Evolutionary conservation across 2,113 vertebrate genomes (phyloP).

Genomic region (Phaetusa simplex): DNA sequence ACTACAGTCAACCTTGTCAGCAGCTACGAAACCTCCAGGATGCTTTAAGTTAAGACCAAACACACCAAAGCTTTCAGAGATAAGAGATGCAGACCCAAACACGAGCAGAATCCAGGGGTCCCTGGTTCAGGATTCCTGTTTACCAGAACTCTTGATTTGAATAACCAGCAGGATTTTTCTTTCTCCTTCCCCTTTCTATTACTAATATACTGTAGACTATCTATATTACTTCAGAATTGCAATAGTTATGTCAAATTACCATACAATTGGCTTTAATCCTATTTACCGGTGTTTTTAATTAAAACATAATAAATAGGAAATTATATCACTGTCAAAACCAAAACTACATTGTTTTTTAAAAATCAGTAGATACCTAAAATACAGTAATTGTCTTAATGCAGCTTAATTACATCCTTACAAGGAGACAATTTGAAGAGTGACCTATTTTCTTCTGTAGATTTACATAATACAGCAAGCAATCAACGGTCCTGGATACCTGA

Average conservation of each 20-base stretch:
- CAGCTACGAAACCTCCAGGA: neutral
- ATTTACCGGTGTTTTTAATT: slow-evolving; percentile 45
- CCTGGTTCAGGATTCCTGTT: neutral
- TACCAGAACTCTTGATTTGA: neutral
- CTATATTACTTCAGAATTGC: neutral
- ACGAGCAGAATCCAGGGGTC: neutral
- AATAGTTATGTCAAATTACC: slow-evolving; percentile 1
- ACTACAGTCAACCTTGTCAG: neutral
- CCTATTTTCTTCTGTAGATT: slow-evolving; percentile 67
- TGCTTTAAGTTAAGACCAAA: neutral
- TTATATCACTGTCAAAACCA: slow-evolving; percentile 12
- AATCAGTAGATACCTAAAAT: slow-evolving; percentile 11
- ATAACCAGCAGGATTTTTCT: neutral
- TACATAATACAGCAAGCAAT: slow-evolving; percentile 55
- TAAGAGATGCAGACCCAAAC: neutral
- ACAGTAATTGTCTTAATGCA: slow-evolving; percentile 55
- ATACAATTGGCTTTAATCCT: slow-evolving; percentile 24
- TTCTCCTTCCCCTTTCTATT: neutral
- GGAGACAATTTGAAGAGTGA: slow-evolving; percentile 51
- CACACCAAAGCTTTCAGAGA: neutral
- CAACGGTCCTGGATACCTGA: neutral
- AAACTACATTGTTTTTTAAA: slow-evolving; percentile 6
- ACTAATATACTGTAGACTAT: neutral
- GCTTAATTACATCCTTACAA: slow-evolving; percentile 51
- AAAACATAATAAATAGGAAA: slow-evolving; percentile 35